Base-by-base conservation (phyloP, 2,113 vertebrate species). In the Phalacrocorax carbo region DNA sequence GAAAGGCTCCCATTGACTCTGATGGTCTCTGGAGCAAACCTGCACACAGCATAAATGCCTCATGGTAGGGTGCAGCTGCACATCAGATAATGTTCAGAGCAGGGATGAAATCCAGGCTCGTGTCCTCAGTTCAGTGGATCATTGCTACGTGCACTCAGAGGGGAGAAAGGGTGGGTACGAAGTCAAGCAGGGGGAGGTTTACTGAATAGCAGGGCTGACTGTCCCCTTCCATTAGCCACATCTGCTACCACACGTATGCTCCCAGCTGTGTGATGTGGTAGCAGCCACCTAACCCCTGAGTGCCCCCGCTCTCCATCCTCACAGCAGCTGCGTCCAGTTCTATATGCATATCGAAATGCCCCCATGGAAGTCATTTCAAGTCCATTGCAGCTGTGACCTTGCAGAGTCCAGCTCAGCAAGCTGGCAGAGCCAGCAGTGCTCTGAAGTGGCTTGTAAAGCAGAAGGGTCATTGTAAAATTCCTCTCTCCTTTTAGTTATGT, bases 171-270 rank as follows among this genome's bases (percentile, higher is more conserved):
- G 13, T 21, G 10, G n/a, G 26, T 15, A 49, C 1, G 0, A 69
- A 48, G 44, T 54, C 30, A 60, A 55, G 46, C 20, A n/a, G 5
- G 25, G 36, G 15, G 18, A 64, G 46, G 52, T 73, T n/a, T 36
- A n/a, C 15, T 26, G 29, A 44, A 5, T 0, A 18, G 64, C 27
- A 66, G 49, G 55, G 1, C 22, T 0, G 1, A 15, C 48, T 29
- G 49, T 49, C 54, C 52, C 6, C 1, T 34, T 18, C 66, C 40
- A 9, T 54, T n/a, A 75, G n/a, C 76, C 77, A 13, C 0, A 0
- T 5, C 27, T 44, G 48, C 64, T 49, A 11, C 32, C 19, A 11
- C n/a, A 51, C 0, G 0, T 13, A 29, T 10, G n/a, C 19, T 77
- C 13, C 69, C 62, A 27, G 0, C 36, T 5, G 5, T 2, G 14